Evolutionary conservation across 2,888 invertebrate species (phyloP).

Genomic region (Alentia gelatinosa): DNA sequence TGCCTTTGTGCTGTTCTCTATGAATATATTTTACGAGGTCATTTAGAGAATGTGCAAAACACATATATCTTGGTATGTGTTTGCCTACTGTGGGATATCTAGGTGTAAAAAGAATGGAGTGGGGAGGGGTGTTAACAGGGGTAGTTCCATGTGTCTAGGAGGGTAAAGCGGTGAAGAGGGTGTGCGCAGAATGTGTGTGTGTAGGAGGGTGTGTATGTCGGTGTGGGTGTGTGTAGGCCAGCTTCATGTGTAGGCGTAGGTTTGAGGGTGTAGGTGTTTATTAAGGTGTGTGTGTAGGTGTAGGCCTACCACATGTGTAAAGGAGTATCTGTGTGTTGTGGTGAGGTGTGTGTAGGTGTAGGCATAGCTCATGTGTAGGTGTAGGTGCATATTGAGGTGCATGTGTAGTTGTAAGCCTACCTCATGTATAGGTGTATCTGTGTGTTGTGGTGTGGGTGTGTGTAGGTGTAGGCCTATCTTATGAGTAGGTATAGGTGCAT

Average conservation of each 20-base stretch:
- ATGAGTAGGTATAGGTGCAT: too few relatives aligned
- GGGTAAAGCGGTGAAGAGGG: too few relatives aligned
- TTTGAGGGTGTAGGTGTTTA: neutral
- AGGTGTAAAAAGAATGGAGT: too few relatives aligned
- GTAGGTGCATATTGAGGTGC: neutral
- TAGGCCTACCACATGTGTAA: neutral
- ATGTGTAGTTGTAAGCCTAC: neutral
- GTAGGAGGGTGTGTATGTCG: neutral
- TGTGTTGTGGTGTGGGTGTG: too few relatives aligned
- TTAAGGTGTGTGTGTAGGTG: neutral
- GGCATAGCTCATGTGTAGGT: neutral
- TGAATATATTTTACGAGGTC: too few relatives aligned
- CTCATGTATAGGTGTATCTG: neutral
- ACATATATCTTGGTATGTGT: too few relatives aligned
- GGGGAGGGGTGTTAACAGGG: too few relatives aligned
- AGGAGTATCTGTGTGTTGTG: neutral
- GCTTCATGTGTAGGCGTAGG: neutral
- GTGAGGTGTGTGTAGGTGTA: neutral
- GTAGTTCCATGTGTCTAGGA: too few relatives aligned
- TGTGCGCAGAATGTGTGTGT: neutral
- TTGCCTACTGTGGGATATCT: too few relatives aligned
- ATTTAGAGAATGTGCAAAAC: too few relatives aligned
- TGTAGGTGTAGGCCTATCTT: too few relatives aligned
- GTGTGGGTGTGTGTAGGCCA: neutral
- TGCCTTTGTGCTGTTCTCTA: too few relatives aligned